A percentile compares a stretch with the other conserved stretches of the same genome.
Evolutionary conservation across 2,888 invertebrate species (phyloP).

Genomic region (Agrilus cyanescens): DNA sequence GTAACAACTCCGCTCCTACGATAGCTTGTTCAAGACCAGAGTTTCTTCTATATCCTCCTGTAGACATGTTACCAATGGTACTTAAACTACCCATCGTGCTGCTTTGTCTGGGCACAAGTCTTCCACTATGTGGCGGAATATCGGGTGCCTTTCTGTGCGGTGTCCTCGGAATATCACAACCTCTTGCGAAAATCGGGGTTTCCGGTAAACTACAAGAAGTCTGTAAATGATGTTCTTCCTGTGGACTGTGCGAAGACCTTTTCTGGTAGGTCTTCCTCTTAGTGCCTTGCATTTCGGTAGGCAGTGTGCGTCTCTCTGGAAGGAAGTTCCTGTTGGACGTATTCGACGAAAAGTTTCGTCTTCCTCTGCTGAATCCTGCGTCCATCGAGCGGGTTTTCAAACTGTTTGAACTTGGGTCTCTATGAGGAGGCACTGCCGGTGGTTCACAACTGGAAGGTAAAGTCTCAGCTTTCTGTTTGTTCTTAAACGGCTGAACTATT

Average conservation of each 20-base stretch:
- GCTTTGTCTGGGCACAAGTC: slow-evolving; percentile 51
- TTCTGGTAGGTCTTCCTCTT: slow-evolving; percentile 30
- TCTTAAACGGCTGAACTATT: slow-evolving; percentile 41
- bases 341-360: slow-evolving; percentile 32
- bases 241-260: slow-evolving; percentile 41
- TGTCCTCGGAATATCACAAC: slow-evolving; percentile 73
- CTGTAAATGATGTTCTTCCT: slow-evolving; percentile 54
- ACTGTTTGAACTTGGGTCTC: slow-evolving; percentile 49
- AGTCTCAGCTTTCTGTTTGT: slow-evolving; percentile 42
- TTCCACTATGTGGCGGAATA: slow-evolving; percentile 35
- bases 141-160: slow-evolving; percentile 59
- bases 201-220: slow-evolving; percentile 82
- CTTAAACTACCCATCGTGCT: slow-evolving; percentile 49
- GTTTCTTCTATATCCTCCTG: slow-evolving; percentile 23
- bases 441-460: slow-evolving; percentile 44
- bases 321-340: slow-evolving; percentile 45
- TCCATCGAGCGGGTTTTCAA: slow-evolving; percentile 80
- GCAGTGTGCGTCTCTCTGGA: slow-evolving; percentile 61
- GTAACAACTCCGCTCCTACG: slow-evolving; percentile 67
- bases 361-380: slow-evolving; percentile 51
- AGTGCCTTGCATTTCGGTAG: slow-evolving; percentile 51
- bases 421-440: slow-evolving; percentile 64
- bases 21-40: slow-evolving; percentile 38
- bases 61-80: slow-evolving; percentile 38
- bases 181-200: slow-evolving; percentile 76